Conservation (phyloP, 2,113 vertebrate genomes). For the Trochalopteron elliotii region DNA sequence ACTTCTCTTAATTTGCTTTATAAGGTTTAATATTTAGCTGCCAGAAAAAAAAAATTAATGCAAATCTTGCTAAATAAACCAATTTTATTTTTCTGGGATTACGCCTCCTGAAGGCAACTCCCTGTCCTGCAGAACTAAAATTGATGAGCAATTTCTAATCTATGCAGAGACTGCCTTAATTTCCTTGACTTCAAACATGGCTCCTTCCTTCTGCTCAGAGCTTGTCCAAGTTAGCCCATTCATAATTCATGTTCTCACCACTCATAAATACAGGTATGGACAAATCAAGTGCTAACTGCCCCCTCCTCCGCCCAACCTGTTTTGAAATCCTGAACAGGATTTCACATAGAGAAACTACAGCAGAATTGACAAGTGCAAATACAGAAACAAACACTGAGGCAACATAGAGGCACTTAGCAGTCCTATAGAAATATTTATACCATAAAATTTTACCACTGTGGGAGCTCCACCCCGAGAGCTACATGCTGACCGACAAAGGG, state of each 20-base stretch:
- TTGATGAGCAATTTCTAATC: neutral
- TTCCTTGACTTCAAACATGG: neutral
- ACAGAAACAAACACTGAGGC: neutral
- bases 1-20: neutral
- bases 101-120: neutral
- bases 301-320: rapidly evolving
- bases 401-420: neutral
- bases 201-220: neutral
- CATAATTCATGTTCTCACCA: neutral
- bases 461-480: neutral
- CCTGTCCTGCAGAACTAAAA: neutral
- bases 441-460: neutral
- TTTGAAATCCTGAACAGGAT: neutral
- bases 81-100: neutral
- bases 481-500: neutral
- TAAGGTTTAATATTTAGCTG: neutral
- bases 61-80: neutral
- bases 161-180: neutral
- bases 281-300: neutral
- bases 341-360: neutral
- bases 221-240: neutral
- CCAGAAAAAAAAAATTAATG: neutral
- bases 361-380: neutral
- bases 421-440: neutral
- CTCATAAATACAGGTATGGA: neutral